These are phyloP conservation scores for Poliocrania exsul DNA, from an alignment of 2,797 vertebrate species.

Conservation along the genomic window DNA sequence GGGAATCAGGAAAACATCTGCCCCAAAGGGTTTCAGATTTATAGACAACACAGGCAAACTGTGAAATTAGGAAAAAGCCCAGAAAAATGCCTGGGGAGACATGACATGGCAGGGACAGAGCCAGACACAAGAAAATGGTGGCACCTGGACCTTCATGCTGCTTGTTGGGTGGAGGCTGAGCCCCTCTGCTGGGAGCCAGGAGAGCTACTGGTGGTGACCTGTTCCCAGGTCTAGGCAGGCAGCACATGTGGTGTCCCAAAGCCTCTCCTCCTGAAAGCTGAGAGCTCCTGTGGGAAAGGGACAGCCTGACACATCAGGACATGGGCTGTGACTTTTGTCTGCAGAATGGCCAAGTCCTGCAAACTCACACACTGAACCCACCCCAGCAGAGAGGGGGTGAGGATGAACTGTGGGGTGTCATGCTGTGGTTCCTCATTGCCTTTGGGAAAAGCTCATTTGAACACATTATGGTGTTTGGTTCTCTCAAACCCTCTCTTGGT, in stretches of 20 bases:
- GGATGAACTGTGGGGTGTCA: accelerated
- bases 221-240: not conserved
- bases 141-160: accelerated
- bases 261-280: not conserved
- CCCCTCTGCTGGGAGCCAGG: not conserved
- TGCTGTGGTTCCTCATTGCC: not conserved
- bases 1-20: not conserved
- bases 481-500: not conserved
- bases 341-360: accelerated
- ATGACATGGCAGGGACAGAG: not conserved
- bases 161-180: not conserved
- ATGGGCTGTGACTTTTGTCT: accelerated
- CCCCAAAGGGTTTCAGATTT: not conserved
- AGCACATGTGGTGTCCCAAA: accelerated
- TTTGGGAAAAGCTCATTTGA: not conserved
- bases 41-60: not conserved
- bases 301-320: accelerated
- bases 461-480: accelerated
- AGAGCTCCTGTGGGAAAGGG: accelerated
- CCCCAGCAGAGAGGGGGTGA: accelerated
- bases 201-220: not conserved
- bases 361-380: accelerated
- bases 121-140: not conserved
- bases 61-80: not conserved
- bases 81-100: not conserved